Percentiles rank a stretch among this genome's conserved stretches.
Evolutionary conservation across 2,797 vertebrate species (phyloP).

Genomic region (Clamator glandarius): DNA sequence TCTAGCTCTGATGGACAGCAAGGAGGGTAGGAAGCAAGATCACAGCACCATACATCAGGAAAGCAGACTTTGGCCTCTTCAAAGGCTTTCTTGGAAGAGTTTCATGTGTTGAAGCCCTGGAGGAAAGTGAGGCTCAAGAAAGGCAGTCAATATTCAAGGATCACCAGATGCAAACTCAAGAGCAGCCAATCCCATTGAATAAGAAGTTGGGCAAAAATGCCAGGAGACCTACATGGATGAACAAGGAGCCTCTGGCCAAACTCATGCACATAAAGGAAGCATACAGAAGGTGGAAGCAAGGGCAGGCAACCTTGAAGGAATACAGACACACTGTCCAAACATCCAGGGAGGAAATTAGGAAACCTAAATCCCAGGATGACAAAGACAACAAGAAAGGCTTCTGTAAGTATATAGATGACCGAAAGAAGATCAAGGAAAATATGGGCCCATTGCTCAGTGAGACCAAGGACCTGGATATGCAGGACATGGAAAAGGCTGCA

Average conservation of each 20-base stretch:
- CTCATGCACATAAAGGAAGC: neutral
- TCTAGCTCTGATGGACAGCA: neutral
- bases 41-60: neutral
- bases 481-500: neutral
- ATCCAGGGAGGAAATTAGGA: neutral
- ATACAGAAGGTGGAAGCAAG: neutral
- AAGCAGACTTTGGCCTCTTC: neutral
- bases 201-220: neutral
- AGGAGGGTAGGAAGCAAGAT: neutral
- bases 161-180: neutral
- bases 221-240: neutral
- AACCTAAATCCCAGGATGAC: neutral
- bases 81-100: neutral
- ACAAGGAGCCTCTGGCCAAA: neutral
- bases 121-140: neutral
- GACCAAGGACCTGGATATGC: neutral
- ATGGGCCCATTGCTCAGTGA: fast-evolving
- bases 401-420: neutral
- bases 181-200: neutral
- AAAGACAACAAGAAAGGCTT: neutral
- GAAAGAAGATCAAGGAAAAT: neutral
- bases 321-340: neutral
- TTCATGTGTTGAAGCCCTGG: neutral
- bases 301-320: neutral
- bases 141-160: neutral